Evolutionary conservation across 1,140 invertebrate genomes (phyloP).

Genomic region (Pogonomyrmex californicus): DNA sequence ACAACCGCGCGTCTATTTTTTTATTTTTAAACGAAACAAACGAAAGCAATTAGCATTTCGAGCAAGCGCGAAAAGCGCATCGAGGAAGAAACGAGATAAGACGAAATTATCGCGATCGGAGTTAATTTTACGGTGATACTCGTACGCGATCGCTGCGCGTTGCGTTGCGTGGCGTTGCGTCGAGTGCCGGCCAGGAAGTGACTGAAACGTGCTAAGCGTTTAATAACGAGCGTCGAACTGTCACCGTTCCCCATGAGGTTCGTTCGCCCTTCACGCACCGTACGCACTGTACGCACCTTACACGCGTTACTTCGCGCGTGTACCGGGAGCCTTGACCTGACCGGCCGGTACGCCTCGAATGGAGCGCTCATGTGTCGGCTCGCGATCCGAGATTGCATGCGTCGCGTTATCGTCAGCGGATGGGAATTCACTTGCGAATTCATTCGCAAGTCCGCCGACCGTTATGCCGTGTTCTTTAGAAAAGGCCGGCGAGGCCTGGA

Average conservation of each 20-base stretch:
- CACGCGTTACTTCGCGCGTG: constrained; percentile 18
- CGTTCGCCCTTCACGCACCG: constrained; percentile 60
- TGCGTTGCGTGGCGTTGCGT: neutral
- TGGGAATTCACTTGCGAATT: constrained; percentile 56
- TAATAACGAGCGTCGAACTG: constrained; percentile 64
- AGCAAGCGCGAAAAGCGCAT: constrained; percentile 29
- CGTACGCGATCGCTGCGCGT: constrained; percentile 5
- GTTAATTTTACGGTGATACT: constrained; percentile 41
- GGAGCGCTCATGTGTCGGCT: constrained; percentile 1
- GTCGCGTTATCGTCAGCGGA: constrained; percentile 43
- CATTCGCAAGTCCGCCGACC: constrained; percentile 52
- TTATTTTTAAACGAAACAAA: constrained; percentile 38
- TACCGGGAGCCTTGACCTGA: neutral
- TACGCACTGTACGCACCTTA: neutral
- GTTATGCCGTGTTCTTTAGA: constrained; percentile 45
- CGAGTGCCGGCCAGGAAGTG: constrained; percentile 64
- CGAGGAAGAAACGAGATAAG: constrained; percentile 58
- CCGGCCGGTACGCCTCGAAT: neutral
- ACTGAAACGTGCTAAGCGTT: constrained; percentile 74
- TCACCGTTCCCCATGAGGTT: constrained; percentile 38
- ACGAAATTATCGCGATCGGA: constrained; percentile 58
- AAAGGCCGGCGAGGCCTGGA: neutral
- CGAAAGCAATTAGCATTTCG: constrained; percentile 40
- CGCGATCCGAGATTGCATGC: constrained; percentile 1
- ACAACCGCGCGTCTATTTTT: neutral